Evolutionary conservation across 1,140 invertebrate genomes (phyloP).

Genomic region (Dreissena polymorpha): DNA sequence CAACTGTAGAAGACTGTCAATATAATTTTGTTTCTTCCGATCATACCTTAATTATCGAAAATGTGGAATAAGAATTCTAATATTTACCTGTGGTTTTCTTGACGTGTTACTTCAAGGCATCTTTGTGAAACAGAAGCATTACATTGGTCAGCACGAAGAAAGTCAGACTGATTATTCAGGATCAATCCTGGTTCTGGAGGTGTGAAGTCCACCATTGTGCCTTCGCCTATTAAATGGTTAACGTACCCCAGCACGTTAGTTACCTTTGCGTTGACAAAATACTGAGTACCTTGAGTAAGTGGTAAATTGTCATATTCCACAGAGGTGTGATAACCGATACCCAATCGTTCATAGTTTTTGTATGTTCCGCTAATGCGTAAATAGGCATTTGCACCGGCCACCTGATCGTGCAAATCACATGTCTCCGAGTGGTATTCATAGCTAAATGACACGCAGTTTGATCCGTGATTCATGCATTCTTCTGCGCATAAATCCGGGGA

Average conservation of each 20-base stretch:
- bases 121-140: constrained; percentile 30
- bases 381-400: constrained; percentile 29
- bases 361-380: constrained; percentile 31
- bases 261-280: constrained; percentile 25
- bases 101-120: constrained; percentile 27
- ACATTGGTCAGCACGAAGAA: constrained; percentile 12
- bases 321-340: constrained; percentile 18
- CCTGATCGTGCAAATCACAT: constrained; percentile 35
- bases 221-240: constrained; percentile 10
- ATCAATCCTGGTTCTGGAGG: constrained; percentile 39
- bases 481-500: constrained; percentile 12
- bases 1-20: no score
- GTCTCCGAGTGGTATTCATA: constrained; percentile 41
- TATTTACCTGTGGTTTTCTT: constrained; percentile 40
- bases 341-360: constrained; percentile 44
- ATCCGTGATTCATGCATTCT: constrained; percentile 15
- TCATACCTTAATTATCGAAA: no score
- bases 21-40: no score
- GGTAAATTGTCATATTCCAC: constrained; percentile 20
- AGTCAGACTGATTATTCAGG: neutral
- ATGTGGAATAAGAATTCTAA: neutral
- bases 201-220: constrained; percentile 40
- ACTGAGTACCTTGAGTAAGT: constrained; percentile 21
- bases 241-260: constrained; percentile 25
- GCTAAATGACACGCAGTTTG: constrained; percentile 38